These are phyloP conservation scores for Delia radicum DNA, from an alignment of 1,140 invertebrate genomes.

Conservation along the genomic window DNA sequence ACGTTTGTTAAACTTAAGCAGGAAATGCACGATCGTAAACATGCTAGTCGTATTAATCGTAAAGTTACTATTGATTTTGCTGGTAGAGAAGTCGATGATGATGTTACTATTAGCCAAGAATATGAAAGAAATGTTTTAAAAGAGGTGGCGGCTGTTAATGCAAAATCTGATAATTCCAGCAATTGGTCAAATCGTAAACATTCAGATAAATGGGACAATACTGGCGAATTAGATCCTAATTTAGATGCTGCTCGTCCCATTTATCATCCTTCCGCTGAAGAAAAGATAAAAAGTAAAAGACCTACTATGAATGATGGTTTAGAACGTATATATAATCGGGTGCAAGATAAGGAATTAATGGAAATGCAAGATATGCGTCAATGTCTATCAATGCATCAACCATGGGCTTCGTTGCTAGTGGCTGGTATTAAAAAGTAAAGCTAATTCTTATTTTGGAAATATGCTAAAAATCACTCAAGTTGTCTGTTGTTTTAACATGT, in stretches of 20 bases:
- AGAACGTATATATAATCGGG: constrained; percentile 55
- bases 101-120: constrained; percentile 58
- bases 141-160: constrained; percentile 47
- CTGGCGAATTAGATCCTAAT: constrained; percentile 29
- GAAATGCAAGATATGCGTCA: constrained; percentile 87
- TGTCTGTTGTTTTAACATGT: neutral
- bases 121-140: constrained; percentile 58
- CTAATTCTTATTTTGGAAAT: neutral
- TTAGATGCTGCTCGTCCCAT: constrained; percentile 28
- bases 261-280: constrained; percentile 24
- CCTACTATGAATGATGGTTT: constrained; percentile 32
- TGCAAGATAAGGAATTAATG: constrained; percentile 83
- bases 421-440: constrained; percentile 85
- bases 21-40: constrained; percentile 67
- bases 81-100: constrained; percentile 62
- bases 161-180: constrained; percentile 21
- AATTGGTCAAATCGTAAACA: constrained; percentile 30
- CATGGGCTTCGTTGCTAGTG: constrained; percentile 89
- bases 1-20: constrained; percentile 71
- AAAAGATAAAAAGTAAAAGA: constrained; percentile 22
- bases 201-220: constrained; percentile 17
- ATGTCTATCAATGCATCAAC: constrained; percentile 94
- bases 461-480: neutral
- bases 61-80: constrained; percentile 85
- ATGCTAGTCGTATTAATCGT: constrained; percentile 67